phyloP scores from a whole-genome alignment of 2,113 vertebrate species.

The Mobula birostris region DNA sequence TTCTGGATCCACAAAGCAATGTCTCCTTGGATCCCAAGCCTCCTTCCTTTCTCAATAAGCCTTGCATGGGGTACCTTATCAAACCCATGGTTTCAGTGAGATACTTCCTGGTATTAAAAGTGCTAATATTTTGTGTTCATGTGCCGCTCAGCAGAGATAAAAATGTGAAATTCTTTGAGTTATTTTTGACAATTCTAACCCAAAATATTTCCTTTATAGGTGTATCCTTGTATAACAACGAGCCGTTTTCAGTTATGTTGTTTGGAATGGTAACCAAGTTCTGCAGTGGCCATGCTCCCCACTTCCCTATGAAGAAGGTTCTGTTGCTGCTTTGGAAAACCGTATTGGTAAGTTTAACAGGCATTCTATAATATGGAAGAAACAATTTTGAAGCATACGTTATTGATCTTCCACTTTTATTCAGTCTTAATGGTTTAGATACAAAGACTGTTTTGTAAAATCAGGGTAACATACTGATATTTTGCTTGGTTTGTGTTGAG shows the following conservation, averaged over 20 bases:
- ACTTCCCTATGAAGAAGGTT: slow-evolving; percentile 97
- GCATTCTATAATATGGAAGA: neutral
- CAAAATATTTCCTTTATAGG: slow-evolving; percentile 53
- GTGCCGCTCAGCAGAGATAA: neutral
- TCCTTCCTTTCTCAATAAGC: too few species aligned
- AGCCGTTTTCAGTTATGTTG: slow-evolving; percentile 91
- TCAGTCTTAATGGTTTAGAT: neutral
- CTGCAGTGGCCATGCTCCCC: slow-evolving; percentile 91
- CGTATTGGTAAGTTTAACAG: slow-evolving; percentile 71
- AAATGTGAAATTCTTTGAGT: neutral
- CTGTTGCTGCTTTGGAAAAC: slow-evolving; percentile 88
- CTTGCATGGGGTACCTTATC: too few species aligned
- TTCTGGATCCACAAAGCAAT: too few species aligned
- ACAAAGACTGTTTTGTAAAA: neutral
- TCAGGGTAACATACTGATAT: neutral
- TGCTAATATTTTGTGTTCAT: neutral
- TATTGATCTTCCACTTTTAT: neutral
- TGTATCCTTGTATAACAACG: slow-evolving; percentile 80
- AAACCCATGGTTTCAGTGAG: neutral
- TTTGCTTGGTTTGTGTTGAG: neutral
- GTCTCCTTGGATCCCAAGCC: too few species aligned
- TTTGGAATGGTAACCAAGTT: slow-evolving; percentile 97
- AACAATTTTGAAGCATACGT: neutral
- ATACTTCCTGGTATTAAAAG: neutral
- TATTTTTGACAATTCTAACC: neutral